phyloP scores from a whole-genome alignment of 2,888 invertebrate genomes.

The Malthinus seriepunctatus region DNA sequence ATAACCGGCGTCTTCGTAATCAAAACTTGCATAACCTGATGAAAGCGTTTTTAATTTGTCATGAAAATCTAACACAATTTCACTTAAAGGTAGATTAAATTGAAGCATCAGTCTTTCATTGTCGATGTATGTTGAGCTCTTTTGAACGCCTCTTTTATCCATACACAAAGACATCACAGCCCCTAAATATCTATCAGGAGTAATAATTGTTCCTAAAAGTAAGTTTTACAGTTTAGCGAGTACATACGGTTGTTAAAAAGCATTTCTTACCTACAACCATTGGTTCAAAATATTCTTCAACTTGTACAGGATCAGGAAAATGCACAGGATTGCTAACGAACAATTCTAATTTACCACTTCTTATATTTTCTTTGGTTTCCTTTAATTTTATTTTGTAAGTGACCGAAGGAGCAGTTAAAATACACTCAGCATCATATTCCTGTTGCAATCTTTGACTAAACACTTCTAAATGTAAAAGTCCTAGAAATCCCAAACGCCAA shows the following conservation, averaged over 20 bases:
- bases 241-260: background rate
- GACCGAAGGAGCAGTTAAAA: conserved; percentile 84
- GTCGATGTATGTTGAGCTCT: conserved; percentile 77
- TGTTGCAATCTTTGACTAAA: conserved; percentile 84
- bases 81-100: conserved; percentile 85
- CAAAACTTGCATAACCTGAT: conserved; percentile 95
- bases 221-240: background rate
- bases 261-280: conserved; percentile 69
- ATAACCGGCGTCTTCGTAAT: conserved; percentile 89
- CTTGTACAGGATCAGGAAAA: conserved; percentile 68
- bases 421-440: conserved; percentile 80
- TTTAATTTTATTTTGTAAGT: conserved; percentile 79
- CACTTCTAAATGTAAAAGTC: conserved; percentile 85
- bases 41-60: conserved; percentile 86
- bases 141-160: conserved; percentile 73
- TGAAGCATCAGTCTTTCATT: conserved; percentile 79
- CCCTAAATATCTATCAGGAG: conserved; percentile 76
- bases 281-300: conserved; percentile 83
- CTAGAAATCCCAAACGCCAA: conserved; percentile 86
- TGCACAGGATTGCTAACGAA: conserved; percentile 76
- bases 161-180: conserved; percentile 72
- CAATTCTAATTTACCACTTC: conserved; percentile 60
- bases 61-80: conserved; percentile 94
- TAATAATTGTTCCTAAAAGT: conserved; percentile 79
- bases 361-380: conserved; percentile 72